Evolutionary conservation across 2,888 invertebrate genomes (phyloP), one percentile per base, ranked within the genome.

Genomic region (Cryptus viduatorius): DNA sequence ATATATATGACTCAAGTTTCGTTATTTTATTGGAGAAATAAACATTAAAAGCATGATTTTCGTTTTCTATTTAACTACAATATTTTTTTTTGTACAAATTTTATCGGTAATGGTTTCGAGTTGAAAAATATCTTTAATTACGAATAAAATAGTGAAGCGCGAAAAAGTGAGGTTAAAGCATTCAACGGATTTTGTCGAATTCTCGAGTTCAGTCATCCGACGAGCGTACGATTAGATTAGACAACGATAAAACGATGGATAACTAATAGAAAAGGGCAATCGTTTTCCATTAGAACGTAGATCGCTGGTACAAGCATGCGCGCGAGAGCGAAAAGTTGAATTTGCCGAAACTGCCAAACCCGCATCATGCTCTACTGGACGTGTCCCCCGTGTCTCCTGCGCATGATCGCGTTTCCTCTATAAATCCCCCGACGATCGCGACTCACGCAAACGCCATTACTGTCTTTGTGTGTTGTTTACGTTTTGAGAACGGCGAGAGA

Each of bases 401-500:
- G 76, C 76, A 76, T 76, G 76, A 76, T 50, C 76, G 42, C 16
- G 76, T 14, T 65, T 16, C 42, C 53, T 37, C 69, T 67, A 42
- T 56, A 61, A 48, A 44, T 37, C 37, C 37, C 37, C 24, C 48
- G 72, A 44, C 67, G 50, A 68, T 50, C 73, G 48, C 29, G 76
- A 53, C 64, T 76, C 77, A 46, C 77, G 59, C 73, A 48, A 75
- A 76, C 68, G 69, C 68, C 61, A 69, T 68, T 78, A 69, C 42
- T 67, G 78, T 12, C 19, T 31, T 56, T 61, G 46, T 59, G 69
- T 73, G 81, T 84, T 87, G 83, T 84, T 86, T 84, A 86, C 82
- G 86, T 86, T 84, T 79, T 72, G 79, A 37, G 37, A 37, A 65
- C 53, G 77, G 61, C 10, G 82, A 76, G 61, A 71, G n/a, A 48